Percentiles rank a stretch among this genome's conserved stretches.
These are phyloP conservation scores for Lycaena phlaeas DNA, from an alignment of 2,888 invertebrate genomes.

Conservation along the genomic window DNA sequence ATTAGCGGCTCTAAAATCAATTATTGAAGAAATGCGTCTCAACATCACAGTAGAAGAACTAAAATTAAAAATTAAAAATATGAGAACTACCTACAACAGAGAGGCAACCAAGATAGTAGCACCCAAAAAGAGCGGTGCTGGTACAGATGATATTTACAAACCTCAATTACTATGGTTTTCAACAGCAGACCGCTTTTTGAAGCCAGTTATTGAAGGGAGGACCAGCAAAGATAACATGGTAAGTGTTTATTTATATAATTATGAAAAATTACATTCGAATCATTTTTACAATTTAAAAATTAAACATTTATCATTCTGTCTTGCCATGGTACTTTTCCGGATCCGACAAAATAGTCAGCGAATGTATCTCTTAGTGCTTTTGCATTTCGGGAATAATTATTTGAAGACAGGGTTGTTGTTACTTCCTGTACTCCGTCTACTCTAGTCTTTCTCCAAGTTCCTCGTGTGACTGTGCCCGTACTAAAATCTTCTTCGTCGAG, in stretches of 20 bases:
- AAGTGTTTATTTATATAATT: constrained; percentile 25
- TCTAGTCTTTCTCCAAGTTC: constrained; percentile 23
- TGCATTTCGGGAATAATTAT: constrained; percentile 24
- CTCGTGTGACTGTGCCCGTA: constrained; percentile 23
- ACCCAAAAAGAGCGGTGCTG: constrained; percentile 27
- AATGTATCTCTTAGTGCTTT: constrained; percentile 22
- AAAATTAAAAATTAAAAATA: constrained; percentile 27
- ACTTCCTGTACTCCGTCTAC: constrained; percentile 23
- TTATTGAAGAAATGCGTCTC: constrained; percentile 26
- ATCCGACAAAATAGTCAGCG: constrained; percentile 22
- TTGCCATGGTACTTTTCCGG: constrained; percentile 25
- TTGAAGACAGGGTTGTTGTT: constrained; percentile 24
- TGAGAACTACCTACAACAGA: constrained; percentile 27
- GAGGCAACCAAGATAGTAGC: constrained; percentile 28
- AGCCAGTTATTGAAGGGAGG: constrained; percentile 28
- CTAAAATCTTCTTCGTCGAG: constrained; percentile 21
- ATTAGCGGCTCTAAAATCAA: no score
- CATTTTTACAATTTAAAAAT: constrained; percentile 19
- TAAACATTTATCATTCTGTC: constrained; percentile 25
- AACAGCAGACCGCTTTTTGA: constrained; percentile 30
- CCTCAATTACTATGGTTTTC: constrained; percentile 30
- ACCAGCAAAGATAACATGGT: constrained; percentile 26
- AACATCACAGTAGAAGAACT: constrained; percentile 25
- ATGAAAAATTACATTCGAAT: constrained; percentile 19
- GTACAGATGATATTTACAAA: constrained; percentile 27